Conservation (phyloP, 2,888 invertebrate species). For the Gymnocheta viridis region DNA sequence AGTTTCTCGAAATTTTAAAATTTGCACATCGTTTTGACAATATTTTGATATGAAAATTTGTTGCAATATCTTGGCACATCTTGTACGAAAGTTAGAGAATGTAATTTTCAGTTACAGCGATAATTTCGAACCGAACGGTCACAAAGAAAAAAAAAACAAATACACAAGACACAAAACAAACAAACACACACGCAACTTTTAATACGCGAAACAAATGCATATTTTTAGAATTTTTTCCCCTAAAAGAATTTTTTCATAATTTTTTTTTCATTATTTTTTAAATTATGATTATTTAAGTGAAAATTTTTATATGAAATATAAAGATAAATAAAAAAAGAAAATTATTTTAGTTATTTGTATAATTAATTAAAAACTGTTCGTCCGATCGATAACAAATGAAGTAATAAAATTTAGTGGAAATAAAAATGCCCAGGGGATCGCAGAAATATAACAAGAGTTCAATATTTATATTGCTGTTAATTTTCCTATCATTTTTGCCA, state of each 20-base stretch:
- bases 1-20: too few species aligned
- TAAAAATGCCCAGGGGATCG: constrained; percentile 63
- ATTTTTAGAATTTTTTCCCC: constrained; percentile 68
- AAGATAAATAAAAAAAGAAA: neutral
- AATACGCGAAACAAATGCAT: constrained; percentile 62
- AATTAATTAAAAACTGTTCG: neutral
- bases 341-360: neutral
- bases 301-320: constrained; percentile 26
- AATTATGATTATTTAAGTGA: constrained; percentile 27
- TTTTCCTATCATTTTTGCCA: constrained; percentile 73
- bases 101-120: constrained; percentile 62
- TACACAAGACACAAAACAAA: constrained; percentile 23
- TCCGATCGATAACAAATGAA: constrained; percentile 41
- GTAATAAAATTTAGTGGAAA: constrained; percentile 44
- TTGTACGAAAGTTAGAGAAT: constrained; percentile 52
- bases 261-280: constrained; percentile 6
- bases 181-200: constrained; percentile 27
- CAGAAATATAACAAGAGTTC: constrained; percentile 64
- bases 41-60: constrained; percentile 40
- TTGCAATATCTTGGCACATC: constrained; percentile 49
- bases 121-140: constrained; percentile 66
- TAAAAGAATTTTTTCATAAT: constrained; percentile 50
- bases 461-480: constrained; percentile 69
- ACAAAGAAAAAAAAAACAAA: constrained; percentile 10
- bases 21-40: constrained; percentile 42